Evolutionary conservation across 2,797 vertebrate species (phyloP).

Genomic region (Helicolenus hilgendorfi): DNA sequence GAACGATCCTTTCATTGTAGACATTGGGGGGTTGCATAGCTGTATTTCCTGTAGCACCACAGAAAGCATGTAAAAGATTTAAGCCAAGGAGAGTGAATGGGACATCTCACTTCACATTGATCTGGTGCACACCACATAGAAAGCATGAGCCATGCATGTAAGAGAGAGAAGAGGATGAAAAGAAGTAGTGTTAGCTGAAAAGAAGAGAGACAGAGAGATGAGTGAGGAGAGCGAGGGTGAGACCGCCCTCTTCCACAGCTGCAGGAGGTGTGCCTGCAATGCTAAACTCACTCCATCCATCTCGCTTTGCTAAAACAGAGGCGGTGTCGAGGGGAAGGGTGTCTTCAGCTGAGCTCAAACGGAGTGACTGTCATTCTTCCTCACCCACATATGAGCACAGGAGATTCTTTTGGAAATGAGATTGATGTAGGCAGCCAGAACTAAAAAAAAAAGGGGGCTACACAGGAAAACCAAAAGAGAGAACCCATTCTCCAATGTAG

Average conservation of each 20-base stretch:
- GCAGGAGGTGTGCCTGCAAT: constrained; percentile 85
- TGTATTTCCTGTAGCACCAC: not conserved
- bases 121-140: constrained; percentile 3
- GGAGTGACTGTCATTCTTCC: constrained; percentile 21
- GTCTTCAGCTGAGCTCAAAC: constrained; percentile 41
- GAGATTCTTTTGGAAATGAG: constrained; percentile 39
- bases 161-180: constrained; percentile 50
- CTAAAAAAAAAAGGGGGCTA: constrained; percentile 6
- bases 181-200: constrained; percentile 62
- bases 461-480: constrained; percentile 8
- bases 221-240: constrained; percentile 52
- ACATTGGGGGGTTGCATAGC: not conserved
- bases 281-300: constrained; percentile 77
- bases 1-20: not conserved
- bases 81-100: not conserved
- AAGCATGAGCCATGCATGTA: not conserved
- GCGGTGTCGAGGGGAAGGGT: constrained; percentile 17
- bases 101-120: not conserved
- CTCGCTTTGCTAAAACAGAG: constrained; percentile 60
- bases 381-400: not conserved
- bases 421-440: constrained; percentile 13
- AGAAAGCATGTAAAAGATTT: not conserved
- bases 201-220: constrained; percentile 53
- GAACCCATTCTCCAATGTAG: constrained; percentile 22
- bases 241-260: constrained; percentile 80